These are phyloP conservation scores for Cercopithecus neglectus DNA, from an alignment of 2,797 vertebrate genomes.

Conservation along the genomic window DNA sequence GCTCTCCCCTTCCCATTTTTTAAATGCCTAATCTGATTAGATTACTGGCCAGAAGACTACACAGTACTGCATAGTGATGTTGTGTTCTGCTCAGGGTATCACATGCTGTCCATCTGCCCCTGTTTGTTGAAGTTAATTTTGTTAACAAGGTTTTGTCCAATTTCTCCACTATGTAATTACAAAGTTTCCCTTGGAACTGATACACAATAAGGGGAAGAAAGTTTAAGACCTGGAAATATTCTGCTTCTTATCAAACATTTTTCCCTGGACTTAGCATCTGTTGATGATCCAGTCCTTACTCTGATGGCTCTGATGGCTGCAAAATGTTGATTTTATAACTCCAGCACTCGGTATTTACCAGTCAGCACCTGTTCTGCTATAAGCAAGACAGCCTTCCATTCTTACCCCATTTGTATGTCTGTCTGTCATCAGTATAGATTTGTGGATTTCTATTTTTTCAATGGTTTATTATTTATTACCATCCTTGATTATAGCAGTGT, in stretches of 20 bases:
- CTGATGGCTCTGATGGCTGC: background rate
- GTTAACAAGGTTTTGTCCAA: background rate
- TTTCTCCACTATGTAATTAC: background rate
- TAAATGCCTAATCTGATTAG: background rate
- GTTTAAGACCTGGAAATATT: background rate
- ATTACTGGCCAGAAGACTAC: background rate
- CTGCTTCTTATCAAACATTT: background rate
- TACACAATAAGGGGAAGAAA: background rate
- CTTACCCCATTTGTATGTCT: background rate
- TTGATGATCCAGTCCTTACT: background rate
- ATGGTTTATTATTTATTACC: background rate
- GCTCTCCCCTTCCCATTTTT: background rate
- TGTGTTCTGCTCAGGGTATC: background rate
- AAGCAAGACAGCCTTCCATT: background rate
- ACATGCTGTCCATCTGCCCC: background rate
- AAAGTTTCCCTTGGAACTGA: background rate
- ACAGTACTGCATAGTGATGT: background rate
- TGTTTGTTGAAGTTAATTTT: background rate
- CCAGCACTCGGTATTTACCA: fast-evolving
- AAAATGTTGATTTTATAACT: background rate
- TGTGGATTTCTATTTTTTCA: background rate
- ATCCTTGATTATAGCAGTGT: background rate
- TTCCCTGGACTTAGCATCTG: background rate
- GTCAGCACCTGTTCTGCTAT: background rate
- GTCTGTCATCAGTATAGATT: background rate